phyloP scores from a whole-genome alignment of 2,113 vertebrate genomes.

The Epinephelus fuscoguttatus region DNA sequence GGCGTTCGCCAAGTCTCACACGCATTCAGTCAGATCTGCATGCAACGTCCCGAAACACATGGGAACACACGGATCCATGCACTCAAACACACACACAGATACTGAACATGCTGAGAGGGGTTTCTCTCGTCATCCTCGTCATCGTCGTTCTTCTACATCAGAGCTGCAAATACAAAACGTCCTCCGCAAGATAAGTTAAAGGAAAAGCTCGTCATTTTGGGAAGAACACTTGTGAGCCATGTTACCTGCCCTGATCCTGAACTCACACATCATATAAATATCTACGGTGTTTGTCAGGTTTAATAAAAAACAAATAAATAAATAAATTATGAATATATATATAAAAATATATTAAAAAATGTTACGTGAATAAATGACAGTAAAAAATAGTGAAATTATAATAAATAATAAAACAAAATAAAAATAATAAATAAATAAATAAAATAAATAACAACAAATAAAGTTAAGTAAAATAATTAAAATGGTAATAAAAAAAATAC shows the following conservation, averaged over 20 bases:
- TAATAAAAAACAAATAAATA: background rate
- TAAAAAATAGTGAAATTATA: background rate
- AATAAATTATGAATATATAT: background rate
- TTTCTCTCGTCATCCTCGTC: background rate
- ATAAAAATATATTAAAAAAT: background rate
- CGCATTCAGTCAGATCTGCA: slow-evolving; percentile 35
- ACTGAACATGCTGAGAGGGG: slow-evolving; percentile 47
- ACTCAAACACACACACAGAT: background rate
- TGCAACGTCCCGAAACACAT: background rate
- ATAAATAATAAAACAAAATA: no score
- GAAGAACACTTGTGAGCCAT: background rate
- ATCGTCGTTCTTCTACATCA: background rate
- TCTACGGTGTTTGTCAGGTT: background rate
- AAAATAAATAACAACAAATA: no score
- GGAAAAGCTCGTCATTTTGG: background rate
- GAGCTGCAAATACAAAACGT: background rate
- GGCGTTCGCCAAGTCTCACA: no score
- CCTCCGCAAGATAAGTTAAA: background rate
- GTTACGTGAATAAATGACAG: background rate
- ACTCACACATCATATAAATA: no score
- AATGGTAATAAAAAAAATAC: no score
- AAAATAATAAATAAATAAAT: no score
- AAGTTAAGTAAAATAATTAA: no score
- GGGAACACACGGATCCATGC: slow-evolving; percentile 1
- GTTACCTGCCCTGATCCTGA: background rate